Evolutionary conservation across 1,140 invertebrate species (phyloP).

Genomic region (Theocolax elegans): DNA sequence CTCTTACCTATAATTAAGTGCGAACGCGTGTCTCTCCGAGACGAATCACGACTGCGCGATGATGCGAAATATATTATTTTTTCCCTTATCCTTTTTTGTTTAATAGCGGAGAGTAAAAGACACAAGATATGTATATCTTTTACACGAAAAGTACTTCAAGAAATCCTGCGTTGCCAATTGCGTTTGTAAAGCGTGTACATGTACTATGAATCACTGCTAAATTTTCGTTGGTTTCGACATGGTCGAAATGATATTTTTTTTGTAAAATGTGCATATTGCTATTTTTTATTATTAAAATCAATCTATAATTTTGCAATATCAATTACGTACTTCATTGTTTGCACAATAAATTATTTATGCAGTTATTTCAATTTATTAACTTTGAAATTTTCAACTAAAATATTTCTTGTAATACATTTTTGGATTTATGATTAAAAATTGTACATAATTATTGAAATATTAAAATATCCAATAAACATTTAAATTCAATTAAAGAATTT

Average conservation of each 20-base stretch:
- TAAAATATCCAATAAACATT: constrained; percentile 31
- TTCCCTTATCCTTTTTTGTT: not conserved
- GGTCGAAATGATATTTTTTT: not conserved
- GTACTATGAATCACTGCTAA: constrained; percentile 8
- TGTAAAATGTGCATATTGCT: not conserved
- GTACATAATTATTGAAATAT: constrained; percentile 35
- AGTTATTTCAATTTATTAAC: not conserved
- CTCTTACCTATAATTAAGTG: constrained; percentile 30
- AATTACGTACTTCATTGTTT: constrained; percentile 24
- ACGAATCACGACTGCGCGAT: constrained; percentile 9
- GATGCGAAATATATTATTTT: constrained; percentile 10
- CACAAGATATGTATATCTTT: not conserved
- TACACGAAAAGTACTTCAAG: constrained; percentile 11
- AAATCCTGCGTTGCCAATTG: constrained; percentile 12
- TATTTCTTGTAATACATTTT: constrained; percentile 8
- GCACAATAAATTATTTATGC: constrained; percentile 15
- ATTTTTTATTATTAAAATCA: not conserved
- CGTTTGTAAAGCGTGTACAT: constrained; percentile 22
- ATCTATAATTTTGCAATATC: constrained; percentile 9
- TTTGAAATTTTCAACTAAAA: constrained; percentile 9
- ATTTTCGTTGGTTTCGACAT: too few relatives aligned
- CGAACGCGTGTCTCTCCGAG: not conserved
- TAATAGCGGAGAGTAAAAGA: constrained; percentile 23
- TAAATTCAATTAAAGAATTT: constrained; percentile 27
- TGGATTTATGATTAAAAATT: constrained; percentile 32